These are phyloP conservation scores for Hypotaenidia philippensis DNA, from an alignment of 2,797 vertebrate genomes.

Conservation along the genomic window DNA sequence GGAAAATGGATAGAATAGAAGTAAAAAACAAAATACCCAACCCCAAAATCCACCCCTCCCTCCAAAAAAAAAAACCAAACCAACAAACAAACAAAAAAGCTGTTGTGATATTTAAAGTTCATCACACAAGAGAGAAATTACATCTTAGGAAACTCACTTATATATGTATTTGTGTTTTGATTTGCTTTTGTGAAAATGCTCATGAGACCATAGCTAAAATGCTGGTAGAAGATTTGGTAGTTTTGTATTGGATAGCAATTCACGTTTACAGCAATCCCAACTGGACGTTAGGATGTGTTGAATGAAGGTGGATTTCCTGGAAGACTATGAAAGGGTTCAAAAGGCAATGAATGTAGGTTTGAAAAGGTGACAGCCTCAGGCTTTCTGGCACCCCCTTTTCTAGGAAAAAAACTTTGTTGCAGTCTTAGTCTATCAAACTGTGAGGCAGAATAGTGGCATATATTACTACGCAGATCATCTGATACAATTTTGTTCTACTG, in stretches of 20 bases:
- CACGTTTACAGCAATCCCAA: neutral
- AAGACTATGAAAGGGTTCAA: neutral
- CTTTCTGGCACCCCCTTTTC: neutral
- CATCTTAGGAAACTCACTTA: neutral
- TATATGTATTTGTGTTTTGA: neutral
- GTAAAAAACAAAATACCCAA: neutral
- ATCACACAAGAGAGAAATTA: neutral
- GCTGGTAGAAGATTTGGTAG: neutral
- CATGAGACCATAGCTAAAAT: neutral
- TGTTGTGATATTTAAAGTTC: neutral
- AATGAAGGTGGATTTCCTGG: neutral
- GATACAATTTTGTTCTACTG: neutral
- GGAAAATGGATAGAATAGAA: neutral
- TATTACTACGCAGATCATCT: neutral
- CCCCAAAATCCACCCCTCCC: no score
- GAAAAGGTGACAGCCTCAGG: neutral
- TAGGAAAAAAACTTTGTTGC: neutral
- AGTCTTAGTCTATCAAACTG: neutral
- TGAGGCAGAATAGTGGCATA: neutral
- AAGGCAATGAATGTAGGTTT: neutral
- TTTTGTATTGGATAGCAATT: neutral
- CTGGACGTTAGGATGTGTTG: neutral
- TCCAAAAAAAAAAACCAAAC: no score
- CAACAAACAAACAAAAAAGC: fast-evolving
- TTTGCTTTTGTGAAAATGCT: neutral